A percentile compares a stretch with the other conserved stretches of the same genome.
phyloP scores from a whole-genome alignment of 2,888 invertebrate genomes.

The Hemaris fuciformis region DNA sequence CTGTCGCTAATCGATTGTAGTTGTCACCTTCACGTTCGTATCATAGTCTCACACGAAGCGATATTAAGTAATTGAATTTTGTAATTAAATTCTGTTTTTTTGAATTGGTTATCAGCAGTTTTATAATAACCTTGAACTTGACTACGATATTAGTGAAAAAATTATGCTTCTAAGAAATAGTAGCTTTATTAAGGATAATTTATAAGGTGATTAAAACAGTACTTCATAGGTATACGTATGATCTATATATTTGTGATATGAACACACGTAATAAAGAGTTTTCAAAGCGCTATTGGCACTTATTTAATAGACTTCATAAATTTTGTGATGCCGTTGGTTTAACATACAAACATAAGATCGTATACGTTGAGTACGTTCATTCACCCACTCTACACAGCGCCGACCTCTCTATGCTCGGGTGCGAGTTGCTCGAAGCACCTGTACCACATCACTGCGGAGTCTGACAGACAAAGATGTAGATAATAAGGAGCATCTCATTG shows the following conservation, averaged over 20 bases:
- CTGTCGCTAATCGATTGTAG: slow-evolving; percentile 75
- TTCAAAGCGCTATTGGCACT: no score
- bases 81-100: slow-evolving; percentile 26
- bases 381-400: slow-evolving; percentile 5
- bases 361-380: not conserved
- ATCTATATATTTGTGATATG: no score
- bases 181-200: no score
- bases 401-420: not conserved
- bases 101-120: not conserved
- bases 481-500: slow-evolving; percentile 81
- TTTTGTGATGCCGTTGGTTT: no score
- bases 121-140: not conserved
- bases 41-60: slow-evolving; percentile 11
- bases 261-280: no score
- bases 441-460: slow-evolving; percentile 59
- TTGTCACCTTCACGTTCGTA: slow-evolving; percentile 67
- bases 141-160: no score
- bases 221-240: no score
- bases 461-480: slow-evolving; percentile 82
- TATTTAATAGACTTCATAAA: no score
- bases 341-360: not conserved
- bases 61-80: slow-evolving; percentile 22
- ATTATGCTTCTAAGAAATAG: no score
- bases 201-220: no score
- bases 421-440: slow-evolving; percentile 38